Percentiles rank a stretch among this genome's conserved stretches.
phyloP scores from a whole-genome alignment of 1,140 invertebrate species.

The Schmidtea mediterranea region DNA sequence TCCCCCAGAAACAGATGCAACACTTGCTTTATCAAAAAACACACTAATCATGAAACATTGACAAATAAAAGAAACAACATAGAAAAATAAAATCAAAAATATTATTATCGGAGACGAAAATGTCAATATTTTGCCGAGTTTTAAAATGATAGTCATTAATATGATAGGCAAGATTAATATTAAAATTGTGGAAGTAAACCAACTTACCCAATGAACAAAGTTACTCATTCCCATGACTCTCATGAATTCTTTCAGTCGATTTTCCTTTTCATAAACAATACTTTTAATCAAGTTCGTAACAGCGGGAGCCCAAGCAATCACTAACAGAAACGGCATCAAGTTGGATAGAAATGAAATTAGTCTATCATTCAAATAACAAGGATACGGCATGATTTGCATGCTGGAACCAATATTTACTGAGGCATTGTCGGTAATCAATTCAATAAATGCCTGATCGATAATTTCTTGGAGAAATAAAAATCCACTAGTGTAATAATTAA shows the following conservation, averaged over 20 bases:
- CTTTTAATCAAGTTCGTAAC: conserved; percentile 47
- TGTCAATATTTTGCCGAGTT: no score
- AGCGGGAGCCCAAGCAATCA: conserved; percentile 38
- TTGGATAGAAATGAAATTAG: conserved; percentile 36
- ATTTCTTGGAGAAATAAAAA: conserved; percentile 34
- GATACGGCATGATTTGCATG: conserved; percentile 42
- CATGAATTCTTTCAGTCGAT: conserved; percentile 30
- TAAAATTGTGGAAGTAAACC: conserved; percentile 23
- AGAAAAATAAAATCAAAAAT: no score
- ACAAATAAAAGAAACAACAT: no score
- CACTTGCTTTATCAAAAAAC: no score
- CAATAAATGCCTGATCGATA: conserved; percentile 33
- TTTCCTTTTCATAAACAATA: conserved; percentile 33
- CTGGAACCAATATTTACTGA: conserved; percentile 15
- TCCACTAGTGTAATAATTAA: conserved; percentile 34
- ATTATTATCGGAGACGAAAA: no score
- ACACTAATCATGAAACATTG: no score
- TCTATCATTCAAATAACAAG: conserved; percentile 40
- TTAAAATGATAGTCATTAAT: no score
- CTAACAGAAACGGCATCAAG: conserved; percentile 44
- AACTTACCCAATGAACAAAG: conserved; percentile 35
- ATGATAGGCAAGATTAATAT: no score
- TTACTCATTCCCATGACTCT: conserved; percentile 36
- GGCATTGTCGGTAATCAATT: conserved; percentile 23
- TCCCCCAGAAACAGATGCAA: no score